Conservation (phyloP, 2,888 invertebrate genomes). For the Caenorhabditis sulstoni region DNA sequence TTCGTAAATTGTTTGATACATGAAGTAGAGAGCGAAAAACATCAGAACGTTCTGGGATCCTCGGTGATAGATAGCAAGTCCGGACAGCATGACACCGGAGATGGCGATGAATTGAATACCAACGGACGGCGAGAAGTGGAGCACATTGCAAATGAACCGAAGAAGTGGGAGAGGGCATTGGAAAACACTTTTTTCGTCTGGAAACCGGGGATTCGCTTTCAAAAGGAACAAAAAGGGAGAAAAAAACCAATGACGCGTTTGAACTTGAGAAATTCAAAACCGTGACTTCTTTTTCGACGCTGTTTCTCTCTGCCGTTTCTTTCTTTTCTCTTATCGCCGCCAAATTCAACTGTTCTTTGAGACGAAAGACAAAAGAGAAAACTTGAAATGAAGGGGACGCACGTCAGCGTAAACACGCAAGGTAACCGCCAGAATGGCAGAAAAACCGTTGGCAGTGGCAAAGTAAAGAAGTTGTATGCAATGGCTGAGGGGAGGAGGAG, state of each 20-base stretch:
- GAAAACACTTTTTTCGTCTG: conserved; percentile 50
- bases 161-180: conserved; percentile 54
- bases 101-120: conserved; percentile 85
- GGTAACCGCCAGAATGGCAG: conserved; percentile 83
- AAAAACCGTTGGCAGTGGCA: conserved; percentile 74
- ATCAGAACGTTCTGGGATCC: conserved; percentile 83
- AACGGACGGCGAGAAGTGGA: conserved; percentile 78
- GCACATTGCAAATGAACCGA: conserved; percentile 22
- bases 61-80: conserved; percentile 84
- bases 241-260: conserved; percentile 25
- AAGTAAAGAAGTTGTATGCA: conserved; percentile 34
- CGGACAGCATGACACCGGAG: conserved; percentile 85
- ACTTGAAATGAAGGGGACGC: not conserved
- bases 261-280: conserved; percentile 41
- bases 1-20: conserved; percentile 88
- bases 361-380: not conserved
- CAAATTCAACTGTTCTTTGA: conserved; percentile 39
- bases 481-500: conserved; percentile 5
- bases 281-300: not conserved
- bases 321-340: conserved; percentile 9
- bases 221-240: too few species aligned
- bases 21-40: conserved; percentile 85
- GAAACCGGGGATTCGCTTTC: too few species aligned
- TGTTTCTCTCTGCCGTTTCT: not conserved
- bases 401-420: conserved; percentile 1